Conservation (phyloP, 2,113 vertebrate species). For the Triplophysa siluroides region DNA sequence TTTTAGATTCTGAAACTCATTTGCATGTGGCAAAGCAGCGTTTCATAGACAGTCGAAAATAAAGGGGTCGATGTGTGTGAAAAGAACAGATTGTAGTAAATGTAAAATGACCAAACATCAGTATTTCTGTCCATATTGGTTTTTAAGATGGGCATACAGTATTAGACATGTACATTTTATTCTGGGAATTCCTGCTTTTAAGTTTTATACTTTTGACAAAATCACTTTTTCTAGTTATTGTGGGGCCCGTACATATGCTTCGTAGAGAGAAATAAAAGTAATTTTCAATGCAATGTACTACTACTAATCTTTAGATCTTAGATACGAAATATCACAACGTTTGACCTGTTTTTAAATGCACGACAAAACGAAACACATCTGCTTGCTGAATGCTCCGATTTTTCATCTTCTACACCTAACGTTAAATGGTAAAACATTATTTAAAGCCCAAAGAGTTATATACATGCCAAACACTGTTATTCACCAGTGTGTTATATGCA, state of each 20-base stretch:
- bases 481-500: constrained; percentile 38
- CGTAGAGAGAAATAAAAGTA: neutral
- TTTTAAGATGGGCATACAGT: neutral
- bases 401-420: constrained; percentile 11
- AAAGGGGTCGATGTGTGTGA: constrained; percentile 1
- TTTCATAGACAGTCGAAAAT: constrained; percentile 37
- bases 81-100: neutral
- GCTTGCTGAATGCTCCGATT: constrained; percentile 25
- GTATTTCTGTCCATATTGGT: neutral
- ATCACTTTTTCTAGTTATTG: neutral
- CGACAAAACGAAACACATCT: neutral
- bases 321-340: neutral
- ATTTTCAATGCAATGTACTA: neutral
- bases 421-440: constrained; percentile 27
- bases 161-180: neutral
- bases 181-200: neutral
- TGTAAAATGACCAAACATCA: constrained; percentile 10
- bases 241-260: neutral
- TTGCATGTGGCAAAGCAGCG: constrained; percentile 50
- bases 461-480: constrained; percentile 29
- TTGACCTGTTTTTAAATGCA: constrained; percentile 14
- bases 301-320: neutral
- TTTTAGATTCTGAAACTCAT: constrained; percentile 50
- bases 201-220: neutral
- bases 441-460: constrained; percentile 7